A percentile compares a stretch with the other conserved stretches of the same genome.
Conservation (phyloP, 2,888 invertebrate genomes). For the Piscicola geometra region DNA sequence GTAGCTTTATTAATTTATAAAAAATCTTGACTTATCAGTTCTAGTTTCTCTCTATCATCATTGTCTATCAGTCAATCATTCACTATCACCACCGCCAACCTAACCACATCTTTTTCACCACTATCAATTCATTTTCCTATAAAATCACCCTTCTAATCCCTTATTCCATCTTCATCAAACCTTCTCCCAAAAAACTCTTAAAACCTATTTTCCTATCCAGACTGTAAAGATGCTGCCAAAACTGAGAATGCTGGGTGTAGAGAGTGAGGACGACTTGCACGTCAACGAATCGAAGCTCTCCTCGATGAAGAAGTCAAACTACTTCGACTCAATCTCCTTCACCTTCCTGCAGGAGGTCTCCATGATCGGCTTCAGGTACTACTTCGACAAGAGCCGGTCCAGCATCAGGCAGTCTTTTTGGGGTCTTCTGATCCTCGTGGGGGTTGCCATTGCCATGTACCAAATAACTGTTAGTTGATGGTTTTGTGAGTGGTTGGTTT, state of each 20-base stretch:
- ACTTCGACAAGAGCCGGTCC: constrained; percentile 26
- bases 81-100: too few relatives aligned
- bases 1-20: too few relatives aligned
- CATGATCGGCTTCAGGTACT: constrained; percentile 26
- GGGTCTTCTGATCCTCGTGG: constrained; percentile 20
- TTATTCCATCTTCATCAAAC: too few relatives aligned
- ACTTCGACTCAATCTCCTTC: constrained; percentile 22
- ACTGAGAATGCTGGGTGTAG: background rate
- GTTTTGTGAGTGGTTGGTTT: too few relatives aligned
- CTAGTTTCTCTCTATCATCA: too few relatives aligned
- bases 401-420: constrained; percentile 11
- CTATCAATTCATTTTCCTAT: too few relatives aligned
- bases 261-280: background rate
- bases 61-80: too few relatives aligned
- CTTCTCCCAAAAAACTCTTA: too few relatives aligned
- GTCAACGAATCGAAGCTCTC: background rate
- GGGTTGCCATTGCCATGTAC: constrained; percentile 22
- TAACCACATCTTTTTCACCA: too few relatives aligned
- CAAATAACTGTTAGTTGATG: constrained; percentile 20
- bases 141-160: too few relatives aligned
- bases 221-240: background rate
- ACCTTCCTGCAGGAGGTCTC: constrained; percentile 28
- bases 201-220: too few relatives aligned
- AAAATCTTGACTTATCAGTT: too few relatives aligned
- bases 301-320: constrained; percentile 20